phyloP scores from a whole-genome alignment of 2,797 vertebrate species.

The Toxotes lorentzi region DNA sequence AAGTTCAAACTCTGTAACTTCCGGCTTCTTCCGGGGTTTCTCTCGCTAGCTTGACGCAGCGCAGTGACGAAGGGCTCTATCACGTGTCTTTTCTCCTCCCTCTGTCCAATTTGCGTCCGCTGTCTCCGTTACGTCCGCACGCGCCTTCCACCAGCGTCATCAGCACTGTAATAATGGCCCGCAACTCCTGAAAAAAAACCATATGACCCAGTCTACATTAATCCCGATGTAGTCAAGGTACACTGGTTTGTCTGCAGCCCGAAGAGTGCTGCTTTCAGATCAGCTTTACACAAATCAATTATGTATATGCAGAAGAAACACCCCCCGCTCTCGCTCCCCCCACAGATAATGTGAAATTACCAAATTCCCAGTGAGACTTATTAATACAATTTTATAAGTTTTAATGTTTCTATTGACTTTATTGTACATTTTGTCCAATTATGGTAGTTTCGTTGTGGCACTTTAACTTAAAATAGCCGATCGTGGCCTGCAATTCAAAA shows the following conservation, averaged over 20 bases:
- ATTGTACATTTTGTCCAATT: not conserved
- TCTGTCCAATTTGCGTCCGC: conserved; percentile 77
- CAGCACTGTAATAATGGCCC: conserved; percentile 70
- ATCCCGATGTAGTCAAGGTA: conserved; percentile 20
- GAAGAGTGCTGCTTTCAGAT: conserved; percentile 13
- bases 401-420: not conserved
- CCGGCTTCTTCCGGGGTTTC: not conserved
- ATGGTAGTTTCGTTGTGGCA: not conserved
- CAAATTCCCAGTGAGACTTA: not conserved
- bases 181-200: conserved; percentile 60
- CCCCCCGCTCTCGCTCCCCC: not conserved
- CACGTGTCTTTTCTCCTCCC: conserved; percentile 79
- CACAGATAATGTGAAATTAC: not conserved
- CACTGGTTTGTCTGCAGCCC: not conserved
- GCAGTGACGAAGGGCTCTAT: conserved; percentile 70
- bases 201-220: conserved; percentile 62
- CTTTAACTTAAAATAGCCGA: not conserved
- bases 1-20: fast-evolving
- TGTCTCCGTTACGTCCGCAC: conserved; percentile 85
- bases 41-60: conserved; percentile 18
- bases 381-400: not conserved
- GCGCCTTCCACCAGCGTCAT: conserved; percentile 78
- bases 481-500: not conserved
- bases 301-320: not conserved
- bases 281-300: not conserved